Conservation (phyloP, 2,113 vertebrate genomes). For the Alouatta palliata region DNA sequence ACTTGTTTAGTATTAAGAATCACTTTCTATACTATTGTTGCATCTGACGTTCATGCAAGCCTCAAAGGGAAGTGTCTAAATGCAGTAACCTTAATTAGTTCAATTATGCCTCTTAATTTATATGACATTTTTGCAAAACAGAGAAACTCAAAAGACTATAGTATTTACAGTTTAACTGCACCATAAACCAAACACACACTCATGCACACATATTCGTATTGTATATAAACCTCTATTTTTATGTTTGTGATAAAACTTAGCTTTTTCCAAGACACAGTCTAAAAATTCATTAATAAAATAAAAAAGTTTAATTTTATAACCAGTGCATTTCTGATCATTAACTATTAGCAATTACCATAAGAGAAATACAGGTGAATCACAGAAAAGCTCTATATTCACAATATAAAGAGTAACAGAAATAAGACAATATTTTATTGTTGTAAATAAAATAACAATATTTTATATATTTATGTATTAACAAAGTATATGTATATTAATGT, state of each 20-base stretch:
- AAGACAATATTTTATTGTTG: not conserved
- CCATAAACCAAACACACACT: not conserved
- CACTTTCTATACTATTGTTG: not conserved
- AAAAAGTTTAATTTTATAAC: not conserved
- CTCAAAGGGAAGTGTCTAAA: not conserved
- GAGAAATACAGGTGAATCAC: not conserved
- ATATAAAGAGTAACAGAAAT: not conserved
- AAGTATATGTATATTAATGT: not conserved
- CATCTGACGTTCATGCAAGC: not conserved
- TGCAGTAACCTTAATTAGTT: not conserved
- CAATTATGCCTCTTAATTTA: slow-evolving; percentile 37
- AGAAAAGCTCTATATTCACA: not conserved
- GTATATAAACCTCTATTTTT: not conserved
- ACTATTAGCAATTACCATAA: not conserved
- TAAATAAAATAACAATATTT: not conserved
- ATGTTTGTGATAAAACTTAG: not conserved
- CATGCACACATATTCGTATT: not conserved
- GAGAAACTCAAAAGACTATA: not conserved
- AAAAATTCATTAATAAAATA: not conserved
- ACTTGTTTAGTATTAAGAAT: slow-evolving; percentile 14
- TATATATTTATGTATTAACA: not conserved
- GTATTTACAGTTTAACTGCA: not conserved
- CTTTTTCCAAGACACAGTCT: not conserved
- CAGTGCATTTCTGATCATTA: not conserved
- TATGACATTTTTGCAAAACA: not conserved